Base-by-base conservation (phyloP, 2,888 invertebrate species). In the Eutolmus rufibarbis region DNA sequence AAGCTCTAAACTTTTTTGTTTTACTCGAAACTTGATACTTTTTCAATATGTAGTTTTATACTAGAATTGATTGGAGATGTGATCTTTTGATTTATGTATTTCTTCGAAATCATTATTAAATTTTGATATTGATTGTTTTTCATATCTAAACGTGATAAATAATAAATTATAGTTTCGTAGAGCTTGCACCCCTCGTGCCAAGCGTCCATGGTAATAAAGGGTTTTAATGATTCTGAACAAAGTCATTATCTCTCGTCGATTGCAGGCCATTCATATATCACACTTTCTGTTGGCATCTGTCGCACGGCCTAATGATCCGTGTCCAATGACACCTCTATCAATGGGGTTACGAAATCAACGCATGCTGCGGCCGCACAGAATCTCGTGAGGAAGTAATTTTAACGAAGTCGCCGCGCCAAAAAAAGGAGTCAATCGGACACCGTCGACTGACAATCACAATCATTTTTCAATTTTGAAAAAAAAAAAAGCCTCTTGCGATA, bases 221-320 rank as follows among this genome's bases (percentile, higher is more conserved):
- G 23, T 66, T 66, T 66, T 66, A 66, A 66, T 66, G 66, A 66
- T 66, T 66, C 66, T 66, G 66, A 66, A 28, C 66, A 66, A 23
- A 66, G 51, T 66, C 66, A 66, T 66, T 66, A 66, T 23, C 28
- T 8, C 66, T 12, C 4, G 28, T 1, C 19, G 28, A 66, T 66
- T 66, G 66, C 66, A 56, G 56, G 16, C n/a, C 34, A 56, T 56
- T 81, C 81, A 81, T 81, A 81, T 81, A 81, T 81, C 81, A 81
- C 56, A 81, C 81, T 81, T 46, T 81, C 31, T 9, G 19, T 5
- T 86, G 86, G 77, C 86, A 86, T 86, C 86, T 86, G 86, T 86
- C 77, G 28, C n/a, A n/a, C 37, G n/a, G 57, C 23, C 77, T 86
- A 86, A 86, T 86, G 86, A 86, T 86, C 56, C 86, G 86, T 86